Base-by-base conservation (phyloP, 2,888 invertebrate genomes). In the Agrotis ipsilon region DNA sequence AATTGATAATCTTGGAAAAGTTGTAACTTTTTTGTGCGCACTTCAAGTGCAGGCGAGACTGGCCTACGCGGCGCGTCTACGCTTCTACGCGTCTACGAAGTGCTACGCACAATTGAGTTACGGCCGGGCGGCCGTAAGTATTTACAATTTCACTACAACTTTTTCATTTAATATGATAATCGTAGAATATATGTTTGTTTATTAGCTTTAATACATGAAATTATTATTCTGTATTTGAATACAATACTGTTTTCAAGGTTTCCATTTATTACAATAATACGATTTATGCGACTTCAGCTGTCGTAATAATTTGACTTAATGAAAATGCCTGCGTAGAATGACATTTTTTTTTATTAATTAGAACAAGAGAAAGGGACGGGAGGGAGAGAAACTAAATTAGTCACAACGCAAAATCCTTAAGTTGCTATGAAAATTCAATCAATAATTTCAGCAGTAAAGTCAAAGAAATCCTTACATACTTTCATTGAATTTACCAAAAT, bases 191-290 rank as follows among this genome's bases (percentile, higher is more conserved):
- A 72, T 75, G 49, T 54, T 43, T 68, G 52, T 63, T 68, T 69
- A 79, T 75, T 81, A 69, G 6, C 73, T 78, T 77, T 62, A 46
- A 67, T 68, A 72, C 68, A 70, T 67, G 54, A 71, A 16, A 75
- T 69, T 81, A 82, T 73, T 68, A 43, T 75, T 72, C 59, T 72
- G 67, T 62, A 83, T 86, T 86, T 78, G 72, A 86, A 87, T 86
- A 88, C 85, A 88, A 88, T 86, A 78, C 80, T 63, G 66, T 80
- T 74, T 78, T 76, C 68, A 74, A 81, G 67, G 70, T 69, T 67
- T 61, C 59, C 49, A 75, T 68, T 73, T 66, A 77, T 11, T 69
- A 61, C 63, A 62, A 27, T 69, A 55, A 19, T 48, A 24, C 21
- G 9, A 60, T 51, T 59, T 32, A 73, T 52, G 45, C 19, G 14